These are phyloP conservation scores for Pomatorhinus ruficollis DNA, from an alignment of 2,113 vertebrate genomes.

Conservation along the genomic window DNA sequence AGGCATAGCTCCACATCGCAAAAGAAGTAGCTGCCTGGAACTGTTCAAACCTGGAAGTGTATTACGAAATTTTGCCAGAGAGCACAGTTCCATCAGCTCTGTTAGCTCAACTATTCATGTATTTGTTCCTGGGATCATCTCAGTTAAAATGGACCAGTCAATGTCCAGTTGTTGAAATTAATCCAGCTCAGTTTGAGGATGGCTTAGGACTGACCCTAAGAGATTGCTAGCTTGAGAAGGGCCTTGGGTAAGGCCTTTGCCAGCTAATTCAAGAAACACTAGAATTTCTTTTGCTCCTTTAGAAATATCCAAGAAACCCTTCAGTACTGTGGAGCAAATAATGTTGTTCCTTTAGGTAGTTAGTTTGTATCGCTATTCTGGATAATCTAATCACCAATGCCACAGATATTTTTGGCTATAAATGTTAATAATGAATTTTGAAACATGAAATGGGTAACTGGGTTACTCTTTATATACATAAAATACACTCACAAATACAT, in stretches of 20 bases:
- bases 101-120: background rate
- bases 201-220: background rate
- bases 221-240: background rate
- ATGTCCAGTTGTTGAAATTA: background rate
- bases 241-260: background rate
- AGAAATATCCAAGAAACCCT: background rate
- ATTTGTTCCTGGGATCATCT: background rate
- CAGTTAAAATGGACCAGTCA: background rate
- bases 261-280: background rate
- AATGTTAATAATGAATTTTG: background rate
- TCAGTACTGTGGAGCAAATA: background rate
- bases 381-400: background rate
- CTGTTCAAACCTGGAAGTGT: background rate
- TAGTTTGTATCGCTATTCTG: fast-evolving
- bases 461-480: background rate
- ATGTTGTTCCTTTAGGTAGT: background rate
- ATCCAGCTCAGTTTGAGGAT: background rate
- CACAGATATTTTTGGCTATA: background rate
- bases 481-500: background rate
- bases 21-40: background rate
- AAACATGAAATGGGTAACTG: background rate
- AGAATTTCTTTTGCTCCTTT: background rate
- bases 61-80: background rate
- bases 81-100: background rate
- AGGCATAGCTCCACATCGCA: background rate